A percentile compares a stretch with the other conserved stretches of the same genome.
These are phyloP conservation scores for Dascyllus trimaculatus DNA, from an alignment of 2,113 vertebrate genomes.

Conservation along the genomic window DNA sequence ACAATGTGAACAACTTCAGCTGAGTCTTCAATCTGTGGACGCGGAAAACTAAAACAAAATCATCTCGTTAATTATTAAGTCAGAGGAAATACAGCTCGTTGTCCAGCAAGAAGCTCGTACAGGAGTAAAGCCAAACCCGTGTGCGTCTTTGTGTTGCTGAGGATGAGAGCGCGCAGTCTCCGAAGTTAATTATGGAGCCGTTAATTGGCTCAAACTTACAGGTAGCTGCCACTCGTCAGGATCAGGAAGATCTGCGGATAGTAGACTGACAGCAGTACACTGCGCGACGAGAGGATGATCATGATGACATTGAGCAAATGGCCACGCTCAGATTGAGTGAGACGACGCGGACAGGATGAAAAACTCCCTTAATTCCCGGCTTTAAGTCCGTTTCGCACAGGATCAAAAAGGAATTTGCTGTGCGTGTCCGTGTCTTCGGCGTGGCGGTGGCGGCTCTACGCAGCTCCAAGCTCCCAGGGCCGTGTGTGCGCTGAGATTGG, in stretches of 20 bases:
- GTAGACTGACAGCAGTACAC: conserved; percentile 96
- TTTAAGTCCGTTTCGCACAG: conserved; percentile 69
- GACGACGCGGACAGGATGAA: conserved; percentile 62
- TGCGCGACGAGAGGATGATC: conserved; percentile 94
- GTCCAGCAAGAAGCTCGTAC: conserved; percentile 10
- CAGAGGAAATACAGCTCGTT: background rate
- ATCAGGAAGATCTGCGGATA: conserved; percentile 98
- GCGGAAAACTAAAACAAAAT: background rate
- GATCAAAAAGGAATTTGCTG: conserved; percentile 51
- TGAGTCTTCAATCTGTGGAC: background rate
- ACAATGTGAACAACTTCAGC: background rate
- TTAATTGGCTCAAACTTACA: conserved; percentile 88
- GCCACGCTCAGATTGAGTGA: conserved; percentile 72
- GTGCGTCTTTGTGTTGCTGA: conserved; percentile 30
- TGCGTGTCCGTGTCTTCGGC: conserved; percentile 70
- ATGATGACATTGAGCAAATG: conserved; percentile 89
- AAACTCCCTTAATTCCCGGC: conserved; percentile 79
- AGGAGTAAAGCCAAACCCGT: conserved; percentile 11
- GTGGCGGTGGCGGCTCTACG: conserved; percentile 79
- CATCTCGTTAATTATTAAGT: background rate
- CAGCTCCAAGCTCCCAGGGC: conserved; percentile 86
- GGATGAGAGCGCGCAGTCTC: conserved; percentile 47
- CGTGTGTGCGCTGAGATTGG: conserved; percentile 85
- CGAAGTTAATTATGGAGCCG: conserved; percentile 62
- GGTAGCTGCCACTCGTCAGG: conserved; percentile 97